Base-by-base conservation (phyloP, 1,140 invertebrate species). In the Nasonia vitripennis region DNA sequence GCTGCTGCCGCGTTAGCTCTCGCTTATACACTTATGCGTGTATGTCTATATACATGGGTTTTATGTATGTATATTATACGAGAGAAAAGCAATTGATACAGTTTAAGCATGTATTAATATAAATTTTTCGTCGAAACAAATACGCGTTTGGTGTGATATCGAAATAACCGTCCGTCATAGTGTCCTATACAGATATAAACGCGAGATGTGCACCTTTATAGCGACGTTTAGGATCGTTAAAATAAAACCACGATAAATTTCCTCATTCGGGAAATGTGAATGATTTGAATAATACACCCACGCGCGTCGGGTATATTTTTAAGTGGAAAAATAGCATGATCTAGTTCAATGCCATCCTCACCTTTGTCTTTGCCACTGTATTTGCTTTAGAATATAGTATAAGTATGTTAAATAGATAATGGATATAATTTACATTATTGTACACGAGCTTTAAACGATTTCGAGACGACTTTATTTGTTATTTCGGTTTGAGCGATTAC, bases 281-380 rank as follows among this genome's bases (percentile, higher is more conserved):
- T 27, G 34, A 45, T 45, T 82, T 71, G 62, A 71, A 81, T 67
- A 81, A 73, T 81, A 81, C 45, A 31, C 67, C 67, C 70, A 81
- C 80, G 68, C 68, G 17, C 41, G 2, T 2, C 7, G 41, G 20
- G 20, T 78, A 45, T 80, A 85, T 79, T 75, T 85, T 62, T 67
- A 74, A 78, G 31, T 27, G 14, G 82, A 73, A 80, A 62, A 85
- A 80, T 74, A 45, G 51, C 55, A 31, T n/a, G 20, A 62, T 67
- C 20, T 74, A 62, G 78, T 80, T 79, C 51, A 85, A 74, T 74
- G 70, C 10, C 45, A 41, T 27, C 11, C 12, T 68, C 34, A 82
- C 55, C 55, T 77, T 67, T 55, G 23, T 51, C 37, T 73, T 73
- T 67, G n/a, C 41, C 7, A 9, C 41, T 55, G 51, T 62, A 62